Base-by-base conservation (phyloP, 2,113 vertebrate genomes). In the Anguilla japonica region DNA sequence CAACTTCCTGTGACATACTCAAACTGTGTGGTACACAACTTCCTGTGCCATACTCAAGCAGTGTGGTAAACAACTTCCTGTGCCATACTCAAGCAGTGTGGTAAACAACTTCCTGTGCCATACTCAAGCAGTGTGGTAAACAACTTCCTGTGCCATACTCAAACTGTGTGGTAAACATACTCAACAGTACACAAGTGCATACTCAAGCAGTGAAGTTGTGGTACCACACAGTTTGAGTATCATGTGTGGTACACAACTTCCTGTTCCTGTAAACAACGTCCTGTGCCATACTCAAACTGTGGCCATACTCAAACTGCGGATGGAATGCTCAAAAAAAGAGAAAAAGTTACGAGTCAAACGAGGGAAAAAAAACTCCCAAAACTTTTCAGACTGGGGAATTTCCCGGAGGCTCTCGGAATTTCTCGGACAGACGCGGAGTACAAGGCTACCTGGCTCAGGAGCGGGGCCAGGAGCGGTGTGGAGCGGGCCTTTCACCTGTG, bases 381-480 rank as follows among this genome's bases (percentile, higher is more conserved):
- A 71, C 85, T 41, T 78, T 60, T 85, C 56, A 85, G 46, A 83
- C 57, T 39, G 71, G 34, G 60, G 82, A 86, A 86, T 87, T 86
- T 87, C 82, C 43, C 50, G 78, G 41, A 80, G 79, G 34, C 83
- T 83, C 3, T 6, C 16, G 81, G 60, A 86, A 89, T 86, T 56
- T 84, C 26, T 71, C 75, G 40, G 11, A 46, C 67, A 78, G 60
- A 79, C 41, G 81, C 50, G 14, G 29, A 86, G 29, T 26, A 6
- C 43, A n/a, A 18, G 81, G 46, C 41, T 29, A 50, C 46, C 43
- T 50, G 16, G 41, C 41, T 14, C 14, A 18, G 41, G 43, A 82
- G 26, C 20, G 46, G 15, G 15, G 46, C 57, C 50, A 18, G 41
- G 67, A 41, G 34, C 43, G 26, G 22, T 4, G 34, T n/a, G 15